These are phyloP conservation scores for Dallia pectoralis DNA, from an alignment of 2,797 vertebrate species.

Conservation along the genomic window DNA sequence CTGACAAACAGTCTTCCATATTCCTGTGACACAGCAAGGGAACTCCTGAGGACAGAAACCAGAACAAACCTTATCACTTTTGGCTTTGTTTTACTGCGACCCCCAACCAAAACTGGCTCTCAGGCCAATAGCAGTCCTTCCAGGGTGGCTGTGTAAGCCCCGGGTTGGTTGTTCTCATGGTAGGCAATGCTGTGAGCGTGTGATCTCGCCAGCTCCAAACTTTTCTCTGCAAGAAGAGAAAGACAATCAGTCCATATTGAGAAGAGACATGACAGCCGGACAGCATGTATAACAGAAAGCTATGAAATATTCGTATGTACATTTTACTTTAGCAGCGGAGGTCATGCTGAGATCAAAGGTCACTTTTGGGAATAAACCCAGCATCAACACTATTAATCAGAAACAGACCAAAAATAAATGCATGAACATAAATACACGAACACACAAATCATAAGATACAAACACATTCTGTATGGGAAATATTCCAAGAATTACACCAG, in stretches of 20 bases:
- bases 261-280: neutral
- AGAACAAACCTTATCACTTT: slow-evolving; percentile 35
- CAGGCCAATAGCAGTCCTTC: slow-evolving; percentile 51
- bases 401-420: too few species aligned
- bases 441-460: too few species aligned
- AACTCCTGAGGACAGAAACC: slow-evolving; percentile 16
- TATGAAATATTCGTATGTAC: too few species aligned
- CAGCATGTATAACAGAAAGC: neutral
- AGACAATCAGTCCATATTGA: neutral
- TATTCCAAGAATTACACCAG: too few species aligned
- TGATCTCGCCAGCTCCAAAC: neutral
- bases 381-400: too few species aligned
- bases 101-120: slow-evolving; percentile 35
- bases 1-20: neutral
- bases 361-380: too few species aligned
- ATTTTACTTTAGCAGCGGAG: too few species aligned
- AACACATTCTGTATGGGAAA: too few species aligned
- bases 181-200: neutral
- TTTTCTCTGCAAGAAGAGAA: neutral
- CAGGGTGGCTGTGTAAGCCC: neutral
- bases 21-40: slow-evolving; percentile 40
- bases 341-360: too few species aligned
- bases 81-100: slow-evolving; percentile 49
- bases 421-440: too few species aligned
- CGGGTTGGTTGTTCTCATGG: slow-evolving; percentile 3